Evolutionary conservation across 2,113 vertebrate genomes (phyloP), one percentile per base, ranked within the genome.

Genomic region (Raja brachyura): DNA sequence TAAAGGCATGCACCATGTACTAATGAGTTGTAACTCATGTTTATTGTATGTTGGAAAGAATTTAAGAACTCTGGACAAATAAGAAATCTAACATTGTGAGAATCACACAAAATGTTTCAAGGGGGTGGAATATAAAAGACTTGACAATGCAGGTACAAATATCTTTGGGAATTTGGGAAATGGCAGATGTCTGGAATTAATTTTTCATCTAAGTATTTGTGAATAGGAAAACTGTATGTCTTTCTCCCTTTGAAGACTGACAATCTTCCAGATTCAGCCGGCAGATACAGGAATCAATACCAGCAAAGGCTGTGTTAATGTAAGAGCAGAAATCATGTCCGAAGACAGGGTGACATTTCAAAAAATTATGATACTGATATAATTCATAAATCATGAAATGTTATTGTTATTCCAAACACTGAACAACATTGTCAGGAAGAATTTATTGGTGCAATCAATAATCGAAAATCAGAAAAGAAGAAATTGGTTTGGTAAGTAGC

Each of bases 121-220:
- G 56, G 13, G 31, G 83, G 83, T 63, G 83, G 83, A 86, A 25
- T 31, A 86, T 63, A 1, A n/a, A 86, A 86, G 56, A 61, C 13
- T 18, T 56, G 79, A 81, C 48, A 56, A 81, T 25, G 79, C 54
- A 81, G 28, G 56, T 63, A 63, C 59, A 86, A 86, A 86, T 86
- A 59, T 63, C 83, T 63, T 86, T 16, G 56, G 83, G 56, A 86
- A 63, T 86, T 86, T 86, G 83, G 59, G 28, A 86, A 86, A 86
- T 63, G 83, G 25, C 83, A 86, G 83, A 86, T 86, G 56, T 86
- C 56, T 86, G 83, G 83, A 86, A 86, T 86, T 63, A n/a, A 86
- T 86, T 86, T 86, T 86, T 86, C 83, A 86, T 7, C 11, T 28
- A 59, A 61, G 56, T 59, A 63, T n/a, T 61, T n/a, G 59, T 61